These are phyloP conservation scores for Porites lobata DNA, from an alignment of 92 coral and sea anemone genomes.

Conservation along the genomic window DNA sequence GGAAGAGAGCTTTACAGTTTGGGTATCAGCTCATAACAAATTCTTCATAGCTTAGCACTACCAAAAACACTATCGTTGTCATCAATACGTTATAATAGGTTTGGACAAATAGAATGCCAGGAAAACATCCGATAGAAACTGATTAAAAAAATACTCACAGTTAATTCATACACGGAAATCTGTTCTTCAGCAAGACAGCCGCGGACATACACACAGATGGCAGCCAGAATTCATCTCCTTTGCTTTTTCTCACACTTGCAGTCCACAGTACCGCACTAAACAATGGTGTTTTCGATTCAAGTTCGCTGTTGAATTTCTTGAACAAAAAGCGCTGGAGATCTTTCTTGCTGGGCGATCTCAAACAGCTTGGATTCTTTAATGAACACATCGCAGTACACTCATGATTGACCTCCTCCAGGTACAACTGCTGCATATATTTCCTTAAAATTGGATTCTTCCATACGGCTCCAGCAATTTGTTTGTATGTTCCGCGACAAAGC, in stretches of 20 bases:
- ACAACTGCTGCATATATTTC: constrained; percentile 63
- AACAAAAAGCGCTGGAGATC: constrained; percentile 54
- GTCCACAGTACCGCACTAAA: constrained; percentile 53
- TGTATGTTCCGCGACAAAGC: constrained; percentile 75
- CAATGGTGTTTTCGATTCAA: constrained; percentile 56
- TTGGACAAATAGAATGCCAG: not conserved
- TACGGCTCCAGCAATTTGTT: constrained; percentile 75
- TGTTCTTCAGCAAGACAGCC: constrained; percentile 53
- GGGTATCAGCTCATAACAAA: constrained; percentile 9
- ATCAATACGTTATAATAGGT: not conserved
- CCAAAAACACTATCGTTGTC: not conserved
- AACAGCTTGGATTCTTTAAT: constrained; percentile 49
- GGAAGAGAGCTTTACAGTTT: constrained; percentile 15
- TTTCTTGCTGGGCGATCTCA: constrained; percentile 42
- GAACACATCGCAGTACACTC: constrained; percentile 63
- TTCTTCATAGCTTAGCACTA: not conserved
- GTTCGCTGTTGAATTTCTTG: constrained; percentile 42
- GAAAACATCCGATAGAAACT: not conserved
- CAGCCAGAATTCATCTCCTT: constrained; percentile 44
- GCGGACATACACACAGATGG: constrained; percentile 31
- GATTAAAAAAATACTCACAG: constrained; percentile 28
- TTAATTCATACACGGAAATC: constrained; percentile 39
- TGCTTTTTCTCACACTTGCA: constrained; percentile 47
- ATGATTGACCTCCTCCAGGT: constrained; percentile 59
- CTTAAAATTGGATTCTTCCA: constrained; percentile 70